Percentiles rank a stretch among this genome's conserved stretches.
phyloP scores from a whole-genome alignment of 2,888 invertebrate species.

The Heteromurus nitidus region DNA sequence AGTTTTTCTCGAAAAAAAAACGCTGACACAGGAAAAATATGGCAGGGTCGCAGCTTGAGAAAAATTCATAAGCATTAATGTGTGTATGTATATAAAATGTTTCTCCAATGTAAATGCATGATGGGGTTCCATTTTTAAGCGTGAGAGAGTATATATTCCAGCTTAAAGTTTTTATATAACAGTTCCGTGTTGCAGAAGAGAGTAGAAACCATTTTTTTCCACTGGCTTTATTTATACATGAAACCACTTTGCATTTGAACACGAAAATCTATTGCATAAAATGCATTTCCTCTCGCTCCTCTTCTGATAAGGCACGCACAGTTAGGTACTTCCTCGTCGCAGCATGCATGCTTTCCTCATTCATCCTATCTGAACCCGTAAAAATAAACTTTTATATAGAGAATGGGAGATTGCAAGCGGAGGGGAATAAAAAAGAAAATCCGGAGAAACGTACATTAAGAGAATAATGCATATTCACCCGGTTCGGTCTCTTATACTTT shows the following conservation, averaged over 20 bases:
- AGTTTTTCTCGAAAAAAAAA: slow-evolving; percentile 70
- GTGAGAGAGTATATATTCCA: neutral
- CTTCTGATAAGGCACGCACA: no score
- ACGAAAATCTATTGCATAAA: no score
- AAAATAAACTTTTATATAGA: slow-evolving; percentile 43
- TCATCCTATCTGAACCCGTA: slow-evolving; percentile 15
- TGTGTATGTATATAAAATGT: neutral
- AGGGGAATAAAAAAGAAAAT: slow-evolving; percentile 52
- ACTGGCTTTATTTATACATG: no score
- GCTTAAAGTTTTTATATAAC: no score
- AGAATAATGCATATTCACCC: neutral
- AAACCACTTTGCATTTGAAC: no score
- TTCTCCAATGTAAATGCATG: neutral
- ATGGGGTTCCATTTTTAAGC: neutral
- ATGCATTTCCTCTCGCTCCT: no score
- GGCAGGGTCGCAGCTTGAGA: slow-evolving; percentile 50
- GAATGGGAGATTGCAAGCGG: slow-evolving; percentile 25
- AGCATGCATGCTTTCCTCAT: slow-evolving; percentile 8
- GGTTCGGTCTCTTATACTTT: no score
- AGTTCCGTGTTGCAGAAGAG: no score
- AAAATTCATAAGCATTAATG: neutral
- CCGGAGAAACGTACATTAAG: slow-evolving; percentile 44
- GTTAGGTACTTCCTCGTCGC: neutral
- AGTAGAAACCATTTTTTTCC: no score
- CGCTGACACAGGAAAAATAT: slow-evolving; percentile 69